Conservation (phyloP, 1,140 invertebrate genomes). For the Eufriesea mexicana region DNA sequence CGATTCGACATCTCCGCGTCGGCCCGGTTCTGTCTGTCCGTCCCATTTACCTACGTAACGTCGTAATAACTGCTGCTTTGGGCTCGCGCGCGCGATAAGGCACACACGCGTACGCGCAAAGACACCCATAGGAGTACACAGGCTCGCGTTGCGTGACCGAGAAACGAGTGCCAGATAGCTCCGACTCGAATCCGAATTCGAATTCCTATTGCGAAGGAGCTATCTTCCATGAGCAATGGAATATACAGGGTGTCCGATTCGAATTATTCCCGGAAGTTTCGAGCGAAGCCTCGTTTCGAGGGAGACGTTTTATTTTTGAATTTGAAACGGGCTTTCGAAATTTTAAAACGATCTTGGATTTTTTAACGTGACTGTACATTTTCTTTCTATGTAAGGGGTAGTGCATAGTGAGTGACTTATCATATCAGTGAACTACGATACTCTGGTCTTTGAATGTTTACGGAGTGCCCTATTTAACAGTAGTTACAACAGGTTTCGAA, state of each 20-base stretch:
- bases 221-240: neutral
- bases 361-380: too few species aligned
- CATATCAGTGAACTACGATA: too few species aligned
- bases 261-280: too few species aligned
- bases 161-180: neutral
- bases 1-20: conserved; percentile 36
- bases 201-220: neutral
- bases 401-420: too few species aligned
- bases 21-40: conserved; percentile 31
- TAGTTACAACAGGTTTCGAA: too few species aligned
- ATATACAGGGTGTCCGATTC: neutral
- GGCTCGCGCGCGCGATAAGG: conserved; percentile 7
- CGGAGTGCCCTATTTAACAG: too few species aligned
- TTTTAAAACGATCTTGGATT: too few species aligned
- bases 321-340: too few species aligned
- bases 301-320: too few species aligned
- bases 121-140: neutral
- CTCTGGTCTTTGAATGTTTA: too few species aligned
- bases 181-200: neutral
- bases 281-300: too few species aligned
- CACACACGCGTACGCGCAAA: neutral
- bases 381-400: too few species aligned
- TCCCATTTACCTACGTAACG: conserved; percentile 54
- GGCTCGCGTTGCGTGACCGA: neutral
- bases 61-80: conserved; percentile 54